These are phyloP conservation scores for Hycleus cichorii DNA, from an alignment of 1,140 invertebrate genomes.

Conservation along the genomic window DNA sequence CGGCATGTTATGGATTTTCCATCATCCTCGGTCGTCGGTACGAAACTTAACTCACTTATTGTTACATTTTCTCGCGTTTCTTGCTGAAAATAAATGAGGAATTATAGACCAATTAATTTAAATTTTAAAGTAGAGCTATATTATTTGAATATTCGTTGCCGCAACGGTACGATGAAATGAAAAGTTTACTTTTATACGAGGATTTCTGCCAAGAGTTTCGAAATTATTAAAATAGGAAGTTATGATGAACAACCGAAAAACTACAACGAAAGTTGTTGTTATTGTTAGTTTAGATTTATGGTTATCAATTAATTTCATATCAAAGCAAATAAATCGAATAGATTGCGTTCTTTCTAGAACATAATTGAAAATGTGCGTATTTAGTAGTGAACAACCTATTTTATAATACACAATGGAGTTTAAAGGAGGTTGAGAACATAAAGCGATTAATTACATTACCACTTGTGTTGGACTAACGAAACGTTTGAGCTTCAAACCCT, in stretches of 20 bases:
- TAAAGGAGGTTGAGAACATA: too few species aligned
- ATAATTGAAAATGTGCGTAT: too few species aligned
- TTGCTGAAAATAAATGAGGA: slow-evolving; percentile 50
- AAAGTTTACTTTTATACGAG: slow-evolving; percentile 22
- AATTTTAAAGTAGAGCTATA: slow-evolving; percentile 20
- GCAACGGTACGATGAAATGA: slow-evolving; percentile 3
- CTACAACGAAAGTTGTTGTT: slow-evolving; percentile 20
- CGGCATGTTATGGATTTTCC: slow-evolving; percentile 80
- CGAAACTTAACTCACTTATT: slow-evolving; percentile 74
- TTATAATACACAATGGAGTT: too few species aligned
- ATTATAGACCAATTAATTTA: slow-evolving; percentile 29
- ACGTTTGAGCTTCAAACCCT: too few species aligned
- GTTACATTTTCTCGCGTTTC: slow-evolving; percentile 75
- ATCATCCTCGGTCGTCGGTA: slow-evolving; percentile 75
- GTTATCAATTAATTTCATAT: not conserved
- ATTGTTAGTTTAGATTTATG: slow-evolving; percentile 10
- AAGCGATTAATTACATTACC: too few species aligned
- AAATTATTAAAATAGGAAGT: slow-evolving; percentile 21
- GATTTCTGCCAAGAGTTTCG: slow-evolving; percentile 14
- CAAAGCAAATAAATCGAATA: too few species aligned
- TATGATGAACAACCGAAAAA: slow-evolving; percentile 12
- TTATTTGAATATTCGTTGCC: slow-evolving; percentile 21
- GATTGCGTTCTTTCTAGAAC: too few species aligned
- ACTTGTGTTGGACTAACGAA: too few species aligned
- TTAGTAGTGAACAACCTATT: too few species aligned